Evolutionary conservation across 2,797 vertebrate species (phyloP).

Genomic region (Intellagama lesueurii): DNA sequence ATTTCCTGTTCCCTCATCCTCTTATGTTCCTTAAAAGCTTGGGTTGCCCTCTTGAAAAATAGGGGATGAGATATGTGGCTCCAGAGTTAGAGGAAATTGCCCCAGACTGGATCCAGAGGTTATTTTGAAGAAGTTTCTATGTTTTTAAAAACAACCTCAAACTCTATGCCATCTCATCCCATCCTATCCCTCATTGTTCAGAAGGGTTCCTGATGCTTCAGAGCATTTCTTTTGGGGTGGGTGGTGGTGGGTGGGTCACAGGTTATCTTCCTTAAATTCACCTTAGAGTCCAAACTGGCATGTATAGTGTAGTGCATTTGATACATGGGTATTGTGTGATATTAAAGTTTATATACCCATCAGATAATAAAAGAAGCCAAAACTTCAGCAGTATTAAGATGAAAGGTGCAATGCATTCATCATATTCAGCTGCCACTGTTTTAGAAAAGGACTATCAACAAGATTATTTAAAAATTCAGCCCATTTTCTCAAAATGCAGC

Average conservation of each 20-base stretch:
- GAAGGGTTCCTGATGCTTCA: neutral
- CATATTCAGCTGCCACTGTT: constrained; percentile 22
- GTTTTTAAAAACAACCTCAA: neutral
- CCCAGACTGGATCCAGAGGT: neutral
- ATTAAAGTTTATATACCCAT: neutral
- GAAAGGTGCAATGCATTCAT: neutral
- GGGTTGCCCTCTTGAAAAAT: neutral
- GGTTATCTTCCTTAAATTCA: neutral
- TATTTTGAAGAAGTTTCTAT: neutral
- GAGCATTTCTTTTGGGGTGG: too few species aligned
- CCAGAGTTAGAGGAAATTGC: neutral
- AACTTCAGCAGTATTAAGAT: neutral
- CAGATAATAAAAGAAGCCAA: neutral
- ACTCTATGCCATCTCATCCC: too few species aligned
- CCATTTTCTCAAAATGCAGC: neutral
- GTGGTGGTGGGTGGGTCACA: too few species aligned
- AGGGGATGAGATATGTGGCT: neutral
- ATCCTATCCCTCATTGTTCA: neutral
- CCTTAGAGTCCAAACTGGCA: neutral
- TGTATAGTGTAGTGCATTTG: constrained; percentile 22
- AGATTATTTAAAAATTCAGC: neutral
- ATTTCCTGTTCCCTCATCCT: neutral
- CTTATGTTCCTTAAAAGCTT: neutral
- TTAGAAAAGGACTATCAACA: constrained; percentile 11
- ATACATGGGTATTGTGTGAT: neutral